phyloP scores from a whole-genome alignment of 2,113 vertebrate species.

The Trichomycterus rosablanca region DNA sequence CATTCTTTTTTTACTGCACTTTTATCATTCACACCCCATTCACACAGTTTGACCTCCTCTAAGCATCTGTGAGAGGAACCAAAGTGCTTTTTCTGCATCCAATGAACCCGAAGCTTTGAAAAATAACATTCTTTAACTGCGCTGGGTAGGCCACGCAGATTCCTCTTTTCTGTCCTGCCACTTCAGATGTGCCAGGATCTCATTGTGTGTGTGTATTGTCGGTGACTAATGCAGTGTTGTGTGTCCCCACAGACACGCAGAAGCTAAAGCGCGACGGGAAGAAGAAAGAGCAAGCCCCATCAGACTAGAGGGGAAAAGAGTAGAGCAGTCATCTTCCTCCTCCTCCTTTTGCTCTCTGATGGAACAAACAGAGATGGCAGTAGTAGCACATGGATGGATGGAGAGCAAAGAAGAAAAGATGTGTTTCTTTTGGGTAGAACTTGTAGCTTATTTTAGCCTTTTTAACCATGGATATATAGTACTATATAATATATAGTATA shows the following conservation, averaged over 20 bases:
- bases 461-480: neutral
- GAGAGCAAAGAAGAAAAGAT: neutral
- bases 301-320: conserved; percentile 51
- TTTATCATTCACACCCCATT: no score
- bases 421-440: neutral
- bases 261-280: conserved; percentile 71
- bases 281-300: conserved; percentile 67
- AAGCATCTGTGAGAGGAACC: neutral
- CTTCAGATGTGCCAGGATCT: neutral
- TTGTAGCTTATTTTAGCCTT: neutral
- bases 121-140: conserved; percentile 14
- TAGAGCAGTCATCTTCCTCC: conserved; percentile 11
- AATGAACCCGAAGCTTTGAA: neutral
- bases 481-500: neutral
- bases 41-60: no score
- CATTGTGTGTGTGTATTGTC: conserved; percentile 9
- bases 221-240: conserved; percentile 11
- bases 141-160: neutral
- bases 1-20: no score
- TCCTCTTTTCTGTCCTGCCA: conserved; percentile 2
- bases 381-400: neutral
- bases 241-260: conserved; percentile 58
- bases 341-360: conserved; percentile 5
- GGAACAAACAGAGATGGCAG: neutral
- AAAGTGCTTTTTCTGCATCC: neutral